Conservation (phyloP, 2,797 vertebrate genomes). For the Syngnathus acus region DNA sequence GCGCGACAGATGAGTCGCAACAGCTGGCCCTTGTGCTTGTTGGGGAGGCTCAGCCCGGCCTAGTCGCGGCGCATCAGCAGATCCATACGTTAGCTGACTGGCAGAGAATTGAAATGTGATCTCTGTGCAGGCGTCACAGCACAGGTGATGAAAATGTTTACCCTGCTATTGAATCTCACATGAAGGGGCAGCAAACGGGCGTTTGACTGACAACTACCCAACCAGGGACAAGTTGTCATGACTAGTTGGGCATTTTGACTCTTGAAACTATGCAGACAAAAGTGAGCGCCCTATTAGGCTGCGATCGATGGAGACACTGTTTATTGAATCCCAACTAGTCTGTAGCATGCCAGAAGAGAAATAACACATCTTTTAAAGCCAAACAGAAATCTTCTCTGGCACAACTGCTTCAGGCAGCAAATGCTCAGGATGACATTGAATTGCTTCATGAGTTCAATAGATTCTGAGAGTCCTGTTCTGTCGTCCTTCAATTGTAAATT, state of each 20-base stretch:
- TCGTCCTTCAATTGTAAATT: too few relatives aligned
- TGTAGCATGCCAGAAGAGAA: not conserved
- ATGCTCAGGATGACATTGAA: too few relatives aligned
- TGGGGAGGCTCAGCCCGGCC: conserved; percentile 57
- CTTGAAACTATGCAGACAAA: not conserved
- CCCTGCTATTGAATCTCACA: conserved; percentile 6
- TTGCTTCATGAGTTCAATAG: too few relatives aligned
- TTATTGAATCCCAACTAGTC: not conserved
- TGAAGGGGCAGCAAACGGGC: not conserved
- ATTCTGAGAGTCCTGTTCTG: too few relatives aligned
- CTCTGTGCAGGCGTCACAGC: conserved; percentile 55
- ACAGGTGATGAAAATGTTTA: conserved; percentile 45
- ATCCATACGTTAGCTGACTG: conserved; percentile 68
- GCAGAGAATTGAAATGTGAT: conserved; percentile 52
- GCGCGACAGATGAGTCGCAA: conserved; percentile 59
- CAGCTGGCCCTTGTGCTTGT: conserved; percentile 59
- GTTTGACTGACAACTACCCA: not conserved
- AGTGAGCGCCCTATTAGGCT: not conserved
- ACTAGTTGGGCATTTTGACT: not conserved
- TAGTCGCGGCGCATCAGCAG: conserved; percentile 69
- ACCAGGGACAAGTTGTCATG: not conserved
- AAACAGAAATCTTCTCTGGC: too few relatives aligned
- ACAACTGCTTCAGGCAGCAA: too few relatives aligned
- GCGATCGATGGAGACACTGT: not conserved
- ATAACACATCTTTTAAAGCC: not conserved